phyloP scores from a whole-genome alignment of 2,113 vertebrate species.

The Dasyurus viverrinus region DNA sequence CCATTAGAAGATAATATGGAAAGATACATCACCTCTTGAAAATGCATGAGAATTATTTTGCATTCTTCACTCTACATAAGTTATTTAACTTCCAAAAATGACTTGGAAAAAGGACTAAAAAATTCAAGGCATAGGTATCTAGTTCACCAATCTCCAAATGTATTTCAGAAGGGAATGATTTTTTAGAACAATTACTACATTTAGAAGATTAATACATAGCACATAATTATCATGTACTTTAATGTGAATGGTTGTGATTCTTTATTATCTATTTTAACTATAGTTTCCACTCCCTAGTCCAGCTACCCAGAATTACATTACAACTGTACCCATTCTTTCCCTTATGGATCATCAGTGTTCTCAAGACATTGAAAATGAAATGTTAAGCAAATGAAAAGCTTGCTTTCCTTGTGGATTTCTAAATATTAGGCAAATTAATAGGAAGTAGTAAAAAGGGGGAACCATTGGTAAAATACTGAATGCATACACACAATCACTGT shows the following conservation, averaged over 20 bases:
- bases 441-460: neutral
- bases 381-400: neutral
- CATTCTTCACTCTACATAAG: slow-evolving; percentile 48
- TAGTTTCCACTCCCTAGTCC: neutral
- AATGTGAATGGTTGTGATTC: neutral
- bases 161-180: neutral
- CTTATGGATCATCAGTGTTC: neutral
- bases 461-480: neutral
- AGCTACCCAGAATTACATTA: neutral
- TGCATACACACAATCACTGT: neutral
- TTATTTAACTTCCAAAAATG: slow-evolving; percentile 48
- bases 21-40: slow-evolving; percentile 54
- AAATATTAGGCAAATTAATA: neutral
- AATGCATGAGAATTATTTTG: slow-evolving; percentile 67
- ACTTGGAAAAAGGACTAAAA: slow-evolving; percentile 4
- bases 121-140: neutral
- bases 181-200: neutral
- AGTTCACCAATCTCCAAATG: slow-evolving; percentile 10
- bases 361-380: neutral
- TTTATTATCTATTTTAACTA: neutral
- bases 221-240: neutral
- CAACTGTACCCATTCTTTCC: neutral
- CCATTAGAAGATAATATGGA: slow-evolving; percentile 55
- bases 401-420: slow-evolving; percentile 8
- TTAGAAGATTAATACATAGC: slow-evolving; percentile 24